A percentile compares a stretch with the other conserved stretches of the same genome.
These are phyloP conservation scores for Onthophagus sagittarius DNA, from an alignment of 2,888 invertebrate genomes.

Conservation along the genomic window DNA sequence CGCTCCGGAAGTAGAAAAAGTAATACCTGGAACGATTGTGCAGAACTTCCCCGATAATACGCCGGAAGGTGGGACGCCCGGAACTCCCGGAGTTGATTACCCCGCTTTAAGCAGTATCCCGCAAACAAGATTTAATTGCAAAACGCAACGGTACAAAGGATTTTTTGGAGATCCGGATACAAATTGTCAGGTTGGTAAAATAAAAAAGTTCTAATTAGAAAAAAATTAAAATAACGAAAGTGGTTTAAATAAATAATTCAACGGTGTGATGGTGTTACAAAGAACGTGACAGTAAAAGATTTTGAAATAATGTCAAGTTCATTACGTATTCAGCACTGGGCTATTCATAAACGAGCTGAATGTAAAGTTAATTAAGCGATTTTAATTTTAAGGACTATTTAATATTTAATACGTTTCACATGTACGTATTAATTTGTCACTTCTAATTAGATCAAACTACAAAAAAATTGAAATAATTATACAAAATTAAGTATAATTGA, in stretches of 20 bases:
- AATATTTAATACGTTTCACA: not conserved
- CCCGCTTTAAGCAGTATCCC: slow-evolving; percentile 74
- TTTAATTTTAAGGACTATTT: not conserved
- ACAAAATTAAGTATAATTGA: too few relatives aligned
- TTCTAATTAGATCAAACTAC: not conserved
- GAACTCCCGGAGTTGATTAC: slow-evolving; percentile 74
- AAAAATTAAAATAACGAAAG: not conserved
- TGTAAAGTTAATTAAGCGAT: not conserved
- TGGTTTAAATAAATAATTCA: not conserved
- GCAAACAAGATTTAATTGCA: slow-evolving; percentile 73
- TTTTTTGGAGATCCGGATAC: slow-evolving; percentile 88
- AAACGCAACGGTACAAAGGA: slow-evolving; percentile 82
- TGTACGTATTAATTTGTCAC: not conserved
- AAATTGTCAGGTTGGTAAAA: slow-evolving; percentile 67
- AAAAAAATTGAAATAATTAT: not conserved
- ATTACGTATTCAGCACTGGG: not conserved
- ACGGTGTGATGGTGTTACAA: not conserved
- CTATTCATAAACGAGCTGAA: not conserved
- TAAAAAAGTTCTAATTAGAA: too few relatives aligned
- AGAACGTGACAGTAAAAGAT: not conserved
- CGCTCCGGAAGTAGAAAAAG: slow-evolving; percentile 33
- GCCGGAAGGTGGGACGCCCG: slow-evolving; percentile 59
- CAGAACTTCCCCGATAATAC: slow-evolving; percentile 50
- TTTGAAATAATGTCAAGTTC: not conserved
- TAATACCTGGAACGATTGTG: slow-evolving; percentile 35